Percentiles rank a stretch among this genome's conserved stretches.
phyloP scores from a whole-genome alignment of 1,140 invertebrate species.

The Oncopodura yosiiana region DNA sequence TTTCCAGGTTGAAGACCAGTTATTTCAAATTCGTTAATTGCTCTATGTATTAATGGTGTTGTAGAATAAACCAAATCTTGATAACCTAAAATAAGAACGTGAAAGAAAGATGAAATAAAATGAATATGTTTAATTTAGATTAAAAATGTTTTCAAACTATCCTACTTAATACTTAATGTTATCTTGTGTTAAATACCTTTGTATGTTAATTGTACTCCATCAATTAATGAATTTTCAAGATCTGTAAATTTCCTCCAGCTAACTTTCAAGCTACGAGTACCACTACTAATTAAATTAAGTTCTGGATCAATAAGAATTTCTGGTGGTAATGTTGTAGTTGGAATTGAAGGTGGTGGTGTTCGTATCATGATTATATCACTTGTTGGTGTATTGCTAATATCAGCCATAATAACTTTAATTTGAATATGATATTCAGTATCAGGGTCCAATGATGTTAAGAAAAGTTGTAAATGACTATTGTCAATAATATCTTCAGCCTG shows the following conservation, averaged over 20 bases:
- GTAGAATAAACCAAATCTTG: conserved; percentile 57
- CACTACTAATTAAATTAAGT: conserved; percentile 56
- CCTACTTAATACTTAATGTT: conserved; percentile 3
- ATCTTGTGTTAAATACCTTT: conserved; percentile 57
- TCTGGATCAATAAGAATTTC: conserved; percentile 60
- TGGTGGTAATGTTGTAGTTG: conserved; percentile 49
- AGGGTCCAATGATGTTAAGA: conserved; percentile 61
- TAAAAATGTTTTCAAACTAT: not conserved
- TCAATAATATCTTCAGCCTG: conserved; percentile 70
- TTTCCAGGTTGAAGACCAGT: conserved; percentile 60
- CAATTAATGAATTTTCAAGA: conserved; percentile 64
- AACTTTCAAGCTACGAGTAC: conserved; percentile 62
- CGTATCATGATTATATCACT: conserved; percentile 62
- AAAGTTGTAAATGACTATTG: conserved; percentile 70
- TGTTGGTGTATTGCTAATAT: conserved; percentile 58
- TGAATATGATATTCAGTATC: conserved; percentile 70
- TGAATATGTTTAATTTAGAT: not conserved
- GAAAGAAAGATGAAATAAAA: conserved; percentile 2
- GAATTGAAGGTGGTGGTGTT: conserved; percentile 46
- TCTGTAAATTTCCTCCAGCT: conserved; percentile 71
- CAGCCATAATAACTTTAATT: conserved; percentile 61
- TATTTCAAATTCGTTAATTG: conserved; percentile 58
- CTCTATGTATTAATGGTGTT: conserved; percentile 63
- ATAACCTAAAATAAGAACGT: conserved; percentile 1
- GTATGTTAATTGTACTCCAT: conserved; percentile 60